Conservation (phyloP, 2,113 vertebrate genomes). For the Corydoras sp. region DNA sequence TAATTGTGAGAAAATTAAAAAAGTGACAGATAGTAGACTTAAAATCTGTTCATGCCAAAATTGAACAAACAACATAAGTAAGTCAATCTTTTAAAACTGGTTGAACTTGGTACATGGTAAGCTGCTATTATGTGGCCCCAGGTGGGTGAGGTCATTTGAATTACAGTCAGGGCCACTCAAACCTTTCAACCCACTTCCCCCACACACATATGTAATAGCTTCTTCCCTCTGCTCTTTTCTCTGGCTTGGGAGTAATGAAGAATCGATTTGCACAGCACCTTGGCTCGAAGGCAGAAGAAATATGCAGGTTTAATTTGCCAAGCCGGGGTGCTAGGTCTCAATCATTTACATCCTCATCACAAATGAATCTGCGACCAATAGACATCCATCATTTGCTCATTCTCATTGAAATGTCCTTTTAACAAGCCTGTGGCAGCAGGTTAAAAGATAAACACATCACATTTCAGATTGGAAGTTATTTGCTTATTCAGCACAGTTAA, state of each 20-base stretch:
- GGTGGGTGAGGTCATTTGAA: constrained; percentile 23
- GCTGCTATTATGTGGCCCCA: too few relatives aligned
- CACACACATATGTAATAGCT: neutral
- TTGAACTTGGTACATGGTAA: too few relatives aligned
- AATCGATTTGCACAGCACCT: constrained; percentile 18
- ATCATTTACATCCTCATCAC: constrained; percentile 43
- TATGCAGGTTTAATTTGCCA: constrained; percentile 37
- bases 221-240: constrained; percentile 1
- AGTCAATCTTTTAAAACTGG: too few relatives aligned
- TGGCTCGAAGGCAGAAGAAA: constrained; percentile 33
- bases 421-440: neutral
- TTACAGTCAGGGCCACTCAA: constrained; percentile 1
- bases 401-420: constrained; percentile 30
- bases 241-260: constrained; percentile 19
- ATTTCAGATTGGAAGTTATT: neutral
- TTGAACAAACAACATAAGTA: too few relatives aligned
- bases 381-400: constrained; percentile 17
- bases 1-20: too few relatives aligned
- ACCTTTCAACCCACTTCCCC: neutral
- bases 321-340: neutral
- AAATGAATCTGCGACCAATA: constrained; percentile 19
- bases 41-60: too few relatives aligned
- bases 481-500: neutral
- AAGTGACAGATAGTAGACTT: too few relatives aligned
- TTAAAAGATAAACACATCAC: neutral